These are phyloP conservation scores for Rhizomys pruinosus DNA, from an alignment of 2,113 vertebrate species.

Conservation along the genomic window DNA sequence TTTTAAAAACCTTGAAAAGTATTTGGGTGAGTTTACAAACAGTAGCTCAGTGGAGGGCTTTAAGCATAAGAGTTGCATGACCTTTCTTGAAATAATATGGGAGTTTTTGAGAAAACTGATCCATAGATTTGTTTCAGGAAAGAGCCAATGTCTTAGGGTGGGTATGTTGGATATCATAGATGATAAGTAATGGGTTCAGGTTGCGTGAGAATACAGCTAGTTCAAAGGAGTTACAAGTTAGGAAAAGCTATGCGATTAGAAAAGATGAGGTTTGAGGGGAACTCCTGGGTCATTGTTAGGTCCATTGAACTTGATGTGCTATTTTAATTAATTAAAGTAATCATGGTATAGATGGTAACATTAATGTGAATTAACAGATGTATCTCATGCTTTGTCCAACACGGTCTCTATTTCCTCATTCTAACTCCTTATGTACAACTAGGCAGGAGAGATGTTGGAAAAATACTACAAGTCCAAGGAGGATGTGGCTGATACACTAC, in stretches of 20 bases:
- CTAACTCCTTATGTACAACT: no score
- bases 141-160: not conserved
- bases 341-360: not conserved
- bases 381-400: not conserved
- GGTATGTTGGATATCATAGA: not conserved
- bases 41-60: not conserved
- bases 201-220: not conserved
- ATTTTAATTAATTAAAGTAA: not conserved
- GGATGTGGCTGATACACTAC: not conserved
- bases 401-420: not conserved
- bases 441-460: conserved; percentile 56
- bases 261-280: not conserved
- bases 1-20: not conserved
- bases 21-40: not conserved
- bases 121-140: not conserved
- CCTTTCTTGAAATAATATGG: not conserved
- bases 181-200: not conserved
- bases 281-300: not conserved
- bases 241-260: not conserved
- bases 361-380: not conserved
- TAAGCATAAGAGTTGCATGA: not conserved
- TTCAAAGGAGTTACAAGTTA: not conserved
- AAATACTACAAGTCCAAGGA: conserved; percentile 63
- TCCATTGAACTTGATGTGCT: not conserved
- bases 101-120: not conserved